phyloP scores from a whole-genome alignment of 2,797 vertebrate genomes.

The Helicolenus hilgendorfi region DNA sequence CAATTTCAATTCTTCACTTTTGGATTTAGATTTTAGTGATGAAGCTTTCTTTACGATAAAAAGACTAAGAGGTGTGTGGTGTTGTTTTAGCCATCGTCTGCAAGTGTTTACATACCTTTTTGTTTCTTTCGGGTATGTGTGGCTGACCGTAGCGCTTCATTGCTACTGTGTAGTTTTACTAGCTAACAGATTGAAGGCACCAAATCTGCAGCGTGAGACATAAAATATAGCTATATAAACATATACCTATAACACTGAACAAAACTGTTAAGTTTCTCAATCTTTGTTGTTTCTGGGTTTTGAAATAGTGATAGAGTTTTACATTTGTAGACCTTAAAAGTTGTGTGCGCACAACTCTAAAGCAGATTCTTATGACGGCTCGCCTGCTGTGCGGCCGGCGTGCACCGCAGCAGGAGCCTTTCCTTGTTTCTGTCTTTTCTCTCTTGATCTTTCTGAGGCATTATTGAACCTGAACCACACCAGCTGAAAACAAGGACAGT shows the following conservation, averaged over 20 bases:
- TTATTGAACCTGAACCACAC: constrained; percentile 93
- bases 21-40: constrained; percentile 82
- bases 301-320: constrained; percentile 80
- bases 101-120: constrained; percentile 76
- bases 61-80: constrained; percentile 66
- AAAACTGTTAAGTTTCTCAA: constrained; percentile 80
- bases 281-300: constrained; percentile 81
- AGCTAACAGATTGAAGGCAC: constrained; percentile 74
- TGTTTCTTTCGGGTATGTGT: constrained; percentile 60
- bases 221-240: constrained; percentile 79
- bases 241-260: constrained; percentile 74
- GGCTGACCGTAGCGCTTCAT: constrained; percentile 75
- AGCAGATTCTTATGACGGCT: constrained; percentile 83
- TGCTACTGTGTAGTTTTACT: constrained; percentile 84
- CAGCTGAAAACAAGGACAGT: constrained; percentile 93
- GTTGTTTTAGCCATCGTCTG: constrained; percentile 86
- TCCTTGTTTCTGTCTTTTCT: constrained; percentile 78
- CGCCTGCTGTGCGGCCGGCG: constrained; percentile 64
- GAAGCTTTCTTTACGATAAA: constrained; percentile 63
- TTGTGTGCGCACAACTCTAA: constrained; percentile 88
- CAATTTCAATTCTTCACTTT: constrained; percentile 77
- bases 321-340: constrained; percentile 87
- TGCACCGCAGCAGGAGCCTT: constrained; percentile 53
- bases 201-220: constrained; percentile 82
- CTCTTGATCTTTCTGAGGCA: constrained; percentile 89